Conservation (phyloP, 2,113 vertebrate species). For the Albula goreensis region DNA sequence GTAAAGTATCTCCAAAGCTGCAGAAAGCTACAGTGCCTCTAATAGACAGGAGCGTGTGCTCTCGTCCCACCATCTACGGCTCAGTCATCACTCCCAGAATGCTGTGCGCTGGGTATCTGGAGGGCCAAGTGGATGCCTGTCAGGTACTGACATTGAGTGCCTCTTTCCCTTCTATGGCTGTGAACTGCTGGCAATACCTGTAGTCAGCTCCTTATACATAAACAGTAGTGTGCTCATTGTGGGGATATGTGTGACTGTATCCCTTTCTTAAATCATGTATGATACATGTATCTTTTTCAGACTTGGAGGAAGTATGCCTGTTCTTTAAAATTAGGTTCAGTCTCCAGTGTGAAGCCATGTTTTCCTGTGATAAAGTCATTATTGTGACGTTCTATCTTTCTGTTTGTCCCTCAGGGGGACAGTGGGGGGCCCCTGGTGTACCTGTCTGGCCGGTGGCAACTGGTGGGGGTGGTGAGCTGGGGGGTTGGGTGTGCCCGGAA, state of each 20-base stretch:
- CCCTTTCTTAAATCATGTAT: no score
- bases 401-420: conserved; percentile 75
- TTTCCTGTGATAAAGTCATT: neutral
- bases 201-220: no score
- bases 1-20: conserved; percentile 71
- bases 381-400: neutral
- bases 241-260: no score
- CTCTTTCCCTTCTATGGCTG: no score
- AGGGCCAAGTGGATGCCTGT: conserved; percentile 82
- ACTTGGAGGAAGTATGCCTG: no score
- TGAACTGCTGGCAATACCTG: no score
- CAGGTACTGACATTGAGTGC: conserved; percentile 71
- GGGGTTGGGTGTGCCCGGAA: conserved; percentile 79
- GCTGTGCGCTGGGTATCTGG: conserved; percentile 80
- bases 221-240: no score
- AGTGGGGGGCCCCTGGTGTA: conserved; percentile 86
- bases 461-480: conserved; percentile 90
- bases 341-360: neutral
- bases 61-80: conserved; percentile 68
- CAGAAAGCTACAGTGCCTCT: conserved; percentile 75
- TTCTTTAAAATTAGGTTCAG: neutral
- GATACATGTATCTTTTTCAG: no score
- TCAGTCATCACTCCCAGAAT: conserved; percentile 70
- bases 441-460: conserved; percentile 59
- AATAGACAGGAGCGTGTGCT: conserved; percentile 68